phyloP scores from a whole-genome alignment of 2,888 invertebrate genomes.

The Rhamphomyia laevipes region DNA sequence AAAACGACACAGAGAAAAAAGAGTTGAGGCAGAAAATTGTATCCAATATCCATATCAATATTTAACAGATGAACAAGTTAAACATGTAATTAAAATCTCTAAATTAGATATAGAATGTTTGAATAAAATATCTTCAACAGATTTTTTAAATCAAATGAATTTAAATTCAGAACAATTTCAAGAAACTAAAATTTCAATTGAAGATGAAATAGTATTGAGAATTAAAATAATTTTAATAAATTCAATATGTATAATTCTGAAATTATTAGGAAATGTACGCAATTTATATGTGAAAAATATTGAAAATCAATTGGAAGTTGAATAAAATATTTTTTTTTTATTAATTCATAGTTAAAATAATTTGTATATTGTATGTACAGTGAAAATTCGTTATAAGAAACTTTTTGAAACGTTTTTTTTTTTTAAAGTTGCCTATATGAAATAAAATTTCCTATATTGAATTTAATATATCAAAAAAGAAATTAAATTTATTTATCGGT shows the following conservation, averaged over 20 bases:
- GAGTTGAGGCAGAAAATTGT: neutral
- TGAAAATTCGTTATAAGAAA: too few relatives aligned
- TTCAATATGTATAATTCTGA: conserved; percentile 11
- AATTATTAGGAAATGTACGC: conserved; percentile 7
- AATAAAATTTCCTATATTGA: too few relatives aligned
- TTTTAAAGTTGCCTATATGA: too few relatives aligned
- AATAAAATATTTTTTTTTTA: too few relatives aligned
- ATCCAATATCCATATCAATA: conserved; percentile 11
- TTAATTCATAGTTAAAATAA: too few relatives aligned
- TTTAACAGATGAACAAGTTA: conserved; percentile 7
- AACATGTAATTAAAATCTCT: conserved; percentile 2
- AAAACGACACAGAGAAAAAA: neutral
- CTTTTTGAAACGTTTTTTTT: too few relatives aligned
- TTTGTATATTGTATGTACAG: too few relatives aligned
- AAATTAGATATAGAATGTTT: conserved; percentile 2
- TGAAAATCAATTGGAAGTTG: too few relatives aligned
- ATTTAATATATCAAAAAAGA: too few relatives aligned
- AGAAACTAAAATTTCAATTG: neutral
- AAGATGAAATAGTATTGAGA: neutral
- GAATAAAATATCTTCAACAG: neutral
- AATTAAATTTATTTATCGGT: too few relatives aligned
- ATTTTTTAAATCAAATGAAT: conserved; percentile 6
- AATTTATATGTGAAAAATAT: neutral
- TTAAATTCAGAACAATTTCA: conserved; percentile 6
- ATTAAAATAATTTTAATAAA: conserved; percentile 11